A percentile compares a stretch with the other conserved stretches of the same genome.
These are phyloP conservation scores for Elanoides forficatus DNA, from an alignment of 2,113 vertebrate species.

Conservation along the genomic window DNA sequence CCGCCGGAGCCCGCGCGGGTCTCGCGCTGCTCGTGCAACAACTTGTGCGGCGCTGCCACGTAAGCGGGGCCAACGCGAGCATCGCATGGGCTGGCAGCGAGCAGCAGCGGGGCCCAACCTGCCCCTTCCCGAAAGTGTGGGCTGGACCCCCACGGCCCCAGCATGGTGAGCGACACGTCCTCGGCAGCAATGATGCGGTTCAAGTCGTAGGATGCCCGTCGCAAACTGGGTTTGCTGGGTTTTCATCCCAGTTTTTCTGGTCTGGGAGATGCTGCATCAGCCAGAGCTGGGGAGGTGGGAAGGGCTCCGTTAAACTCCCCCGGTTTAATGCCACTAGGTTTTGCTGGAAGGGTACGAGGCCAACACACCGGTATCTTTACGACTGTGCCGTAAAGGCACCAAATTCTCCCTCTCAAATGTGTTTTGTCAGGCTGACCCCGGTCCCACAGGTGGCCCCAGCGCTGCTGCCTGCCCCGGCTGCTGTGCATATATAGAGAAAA, in stretches of 20 bases:
- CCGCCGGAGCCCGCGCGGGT: rapidly evolving
- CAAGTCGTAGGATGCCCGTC: neutral
- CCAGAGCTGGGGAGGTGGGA: neutral
- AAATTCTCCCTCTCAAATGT: neutral
- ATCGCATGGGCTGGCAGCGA: rapidly evolving
- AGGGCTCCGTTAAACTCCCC: neutral
- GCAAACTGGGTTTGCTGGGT: neutral
- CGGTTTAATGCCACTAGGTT: neutral
- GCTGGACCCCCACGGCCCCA: rapidly evolving
- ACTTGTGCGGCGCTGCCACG: rapidly evolving
- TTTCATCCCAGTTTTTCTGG: neutral
- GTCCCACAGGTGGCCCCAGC: neutral
- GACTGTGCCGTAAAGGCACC: neutral
- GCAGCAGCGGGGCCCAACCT: neutral
- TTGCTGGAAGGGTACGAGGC: neutral
- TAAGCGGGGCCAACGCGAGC: rapidly evolving
- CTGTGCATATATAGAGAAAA: neutral
- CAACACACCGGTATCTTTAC: neutral
- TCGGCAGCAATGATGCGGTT: neutral
- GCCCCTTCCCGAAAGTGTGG: no score
- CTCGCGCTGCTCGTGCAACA: rapidly evolving
- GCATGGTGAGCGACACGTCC: neutral
- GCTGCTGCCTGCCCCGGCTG: neutral
- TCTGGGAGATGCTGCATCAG: neutral
- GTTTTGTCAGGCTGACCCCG: neutral